Evolutionary conservation across 2,113 vertebrate genomes (phyloP).

Genomic region (Phylloscopus trochiloides): DNA sequence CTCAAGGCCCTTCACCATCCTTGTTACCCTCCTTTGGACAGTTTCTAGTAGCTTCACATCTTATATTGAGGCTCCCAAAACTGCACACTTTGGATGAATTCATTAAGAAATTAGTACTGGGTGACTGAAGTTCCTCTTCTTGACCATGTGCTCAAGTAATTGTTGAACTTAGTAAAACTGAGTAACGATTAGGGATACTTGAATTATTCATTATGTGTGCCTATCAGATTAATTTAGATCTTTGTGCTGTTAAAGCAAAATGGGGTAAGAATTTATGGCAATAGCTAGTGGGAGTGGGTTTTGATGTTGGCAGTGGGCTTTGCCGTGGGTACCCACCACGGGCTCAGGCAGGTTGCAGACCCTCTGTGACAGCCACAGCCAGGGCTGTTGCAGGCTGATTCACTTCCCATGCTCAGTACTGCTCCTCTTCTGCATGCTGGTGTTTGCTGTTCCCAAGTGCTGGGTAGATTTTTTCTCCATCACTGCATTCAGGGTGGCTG

Average conservation of each 20-base stretch:
- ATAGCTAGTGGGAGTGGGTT: neutral
- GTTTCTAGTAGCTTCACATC: neutral
- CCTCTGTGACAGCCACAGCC: neutral
- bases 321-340: fast-evolving
- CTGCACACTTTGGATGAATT: neutral
- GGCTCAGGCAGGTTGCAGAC: neutral
- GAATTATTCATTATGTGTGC: neutral
- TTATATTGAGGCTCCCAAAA: neutral
- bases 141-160: neutral
- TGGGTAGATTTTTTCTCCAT: neutral
- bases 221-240: neutral
- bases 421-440: neutral
- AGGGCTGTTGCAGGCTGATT: neutral
- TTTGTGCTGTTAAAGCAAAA: neutral
- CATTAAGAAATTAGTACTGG: neutral
- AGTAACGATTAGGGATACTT: neutral
- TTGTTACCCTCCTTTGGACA: neutral
- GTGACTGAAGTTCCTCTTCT: neutral
- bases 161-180: neutral
- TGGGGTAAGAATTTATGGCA: neutral
- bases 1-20: neutral
- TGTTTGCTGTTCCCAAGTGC: neutral
- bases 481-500: fast-evolving
- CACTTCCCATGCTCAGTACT: fast-evolving
- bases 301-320: neutral